phyloP scores from a whole-genome alignment of 2,888 invertebrate genomes.

The Trachelus troglodyta region DNA sequence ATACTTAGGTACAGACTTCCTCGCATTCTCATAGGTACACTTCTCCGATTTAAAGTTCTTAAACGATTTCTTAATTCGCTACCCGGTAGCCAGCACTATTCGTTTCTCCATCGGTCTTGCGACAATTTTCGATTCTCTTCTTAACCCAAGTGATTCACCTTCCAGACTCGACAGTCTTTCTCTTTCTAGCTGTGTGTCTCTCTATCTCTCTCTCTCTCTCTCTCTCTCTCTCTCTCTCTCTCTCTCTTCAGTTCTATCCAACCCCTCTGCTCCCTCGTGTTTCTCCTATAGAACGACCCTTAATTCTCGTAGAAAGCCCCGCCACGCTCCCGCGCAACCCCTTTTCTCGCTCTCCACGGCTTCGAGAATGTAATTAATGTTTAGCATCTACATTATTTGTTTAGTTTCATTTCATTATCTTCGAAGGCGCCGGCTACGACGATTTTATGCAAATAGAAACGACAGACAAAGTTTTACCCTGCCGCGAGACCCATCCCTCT shows the following conservation, averaged over 20 bases:
- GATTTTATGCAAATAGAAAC: constrained; percentile 62
- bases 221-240: constrained; percentile 21
- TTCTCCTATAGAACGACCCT: background rate
- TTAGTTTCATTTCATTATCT: constrained; percentile 64
- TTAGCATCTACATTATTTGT: constrained; percentile 64
- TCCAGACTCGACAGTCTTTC: background rate
- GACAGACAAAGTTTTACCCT: constrained; percentile 50
- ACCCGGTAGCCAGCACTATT: constrained; percentile 10
- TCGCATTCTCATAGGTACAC: constrained; percentile 2
- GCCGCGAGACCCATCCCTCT: constrained; percentile 36
- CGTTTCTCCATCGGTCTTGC: constrained; percentile 16
- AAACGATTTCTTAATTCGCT: constrained; percentile 50
- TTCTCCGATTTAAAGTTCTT: constrained; percentile 46
- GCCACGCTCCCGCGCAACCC: constrained; percentile 13
- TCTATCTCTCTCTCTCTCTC: constrained; percentile 23
- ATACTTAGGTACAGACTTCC: background rate
- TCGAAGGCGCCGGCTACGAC: constrained; percentile 53
- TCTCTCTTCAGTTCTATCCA: constrained; percentile 1
- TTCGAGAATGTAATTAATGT: constrained; percentile 60
- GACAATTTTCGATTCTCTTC: background rate
- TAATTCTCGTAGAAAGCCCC: background rate
- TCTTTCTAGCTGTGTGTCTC: constrained; percentile 1
- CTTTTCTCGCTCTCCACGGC: constrained; percentile 13
- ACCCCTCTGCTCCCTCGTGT: background rate
- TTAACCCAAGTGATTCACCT: background rate